Evolutionary conservation across 37 sponge, comb jelly and placozoan species (phyloP).

Genomic region (Cliona cf. orientalis): DNA sequence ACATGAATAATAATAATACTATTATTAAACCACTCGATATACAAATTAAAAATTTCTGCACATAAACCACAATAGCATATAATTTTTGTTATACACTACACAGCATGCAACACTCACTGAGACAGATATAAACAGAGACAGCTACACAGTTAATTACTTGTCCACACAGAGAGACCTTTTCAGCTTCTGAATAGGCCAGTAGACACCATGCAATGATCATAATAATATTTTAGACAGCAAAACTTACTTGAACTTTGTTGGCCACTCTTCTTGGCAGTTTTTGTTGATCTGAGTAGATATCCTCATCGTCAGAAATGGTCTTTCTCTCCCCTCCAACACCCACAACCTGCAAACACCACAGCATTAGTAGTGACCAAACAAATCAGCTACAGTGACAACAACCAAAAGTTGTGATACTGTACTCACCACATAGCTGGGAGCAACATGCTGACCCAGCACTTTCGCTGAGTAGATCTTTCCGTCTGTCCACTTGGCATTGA

Average conservation of each 20-base stretch:
- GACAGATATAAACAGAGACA: too few species aligned
- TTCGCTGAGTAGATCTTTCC: constrained; percentile 68
- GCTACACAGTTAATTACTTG: too few species aligned
- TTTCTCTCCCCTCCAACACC: constrained; percentile 20
- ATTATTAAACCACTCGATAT: too few species aligned
- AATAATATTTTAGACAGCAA: too few species aligned
- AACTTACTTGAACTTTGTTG: constrained; percentile 44
- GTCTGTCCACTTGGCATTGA: constrained; percentile 83
- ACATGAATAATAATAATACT: too few species aligned
- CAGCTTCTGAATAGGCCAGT: too few species aligned
- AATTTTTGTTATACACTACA: too few species aligned
- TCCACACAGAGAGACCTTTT: too few species aligned
- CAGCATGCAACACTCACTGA: too few species aligned
- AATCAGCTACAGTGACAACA: neutral
- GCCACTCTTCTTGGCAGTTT: constrained; percentile 62
- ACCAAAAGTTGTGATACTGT: neutral
- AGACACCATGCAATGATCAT: too few species aligned
- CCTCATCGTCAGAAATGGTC: constrained; percentile 36
- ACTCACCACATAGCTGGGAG: constrained; percentile 57
- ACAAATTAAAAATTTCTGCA: too few species aligned
- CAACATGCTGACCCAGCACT: constrained; percentile 53
- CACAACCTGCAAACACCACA: constrained; percentile 33
- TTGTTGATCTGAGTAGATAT: constrained; percentile 65
- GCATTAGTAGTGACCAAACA: neutral
- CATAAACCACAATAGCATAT: too few species aligned